Conservation (phyloP, 2,888 invertebrate genomes). For the Nomada ferruginata region DNA sequence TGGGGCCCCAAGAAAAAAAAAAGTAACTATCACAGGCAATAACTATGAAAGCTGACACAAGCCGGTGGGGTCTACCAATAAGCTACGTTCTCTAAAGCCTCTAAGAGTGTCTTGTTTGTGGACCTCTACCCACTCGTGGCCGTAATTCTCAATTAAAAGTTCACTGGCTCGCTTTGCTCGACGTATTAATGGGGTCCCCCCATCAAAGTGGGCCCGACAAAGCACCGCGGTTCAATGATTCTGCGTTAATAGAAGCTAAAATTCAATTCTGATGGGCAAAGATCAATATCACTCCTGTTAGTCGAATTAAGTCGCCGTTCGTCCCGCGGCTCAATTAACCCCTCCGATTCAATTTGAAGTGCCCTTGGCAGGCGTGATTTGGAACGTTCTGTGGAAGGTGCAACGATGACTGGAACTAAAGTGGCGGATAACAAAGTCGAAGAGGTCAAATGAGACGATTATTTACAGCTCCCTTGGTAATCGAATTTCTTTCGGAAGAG, state of each 20-base stretch:
- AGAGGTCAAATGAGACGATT: constrained; percentile 6
- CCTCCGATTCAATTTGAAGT: neutral
- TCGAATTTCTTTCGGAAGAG: too few species aligned
- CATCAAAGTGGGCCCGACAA: neutral
- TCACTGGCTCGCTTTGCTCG: neutral
- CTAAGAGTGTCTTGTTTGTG: neutral
- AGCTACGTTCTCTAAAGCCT: neutral
- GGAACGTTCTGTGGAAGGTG: too few species aligned
- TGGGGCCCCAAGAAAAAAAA: neutral
- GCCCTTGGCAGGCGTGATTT: neutral
- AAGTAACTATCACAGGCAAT: neutral
- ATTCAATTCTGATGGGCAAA: neutral
- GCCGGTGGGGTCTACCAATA: constrained; percentile 5
- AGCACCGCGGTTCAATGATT: neutral
- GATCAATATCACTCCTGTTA: constrained; percentile 1
- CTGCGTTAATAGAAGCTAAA: neutral
- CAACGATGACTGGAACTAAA: too few species aligned
- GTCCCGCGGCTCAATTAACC: constrained; percentile 11
- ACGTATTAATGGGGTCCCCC: too few species aligned
- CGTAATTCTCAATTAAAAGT: neutral
- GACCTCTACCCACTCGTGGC: neutral
- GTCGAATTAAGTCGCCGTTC: neutral
- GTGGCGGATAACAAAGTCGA: neutral
- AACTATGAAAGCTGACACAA: constrained; percentile 6
- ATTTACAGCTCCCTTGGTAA: too few species aligned